Conservation (phyloP, 2,888 invertebrate species). For the Eudemis profundana region DNA sequence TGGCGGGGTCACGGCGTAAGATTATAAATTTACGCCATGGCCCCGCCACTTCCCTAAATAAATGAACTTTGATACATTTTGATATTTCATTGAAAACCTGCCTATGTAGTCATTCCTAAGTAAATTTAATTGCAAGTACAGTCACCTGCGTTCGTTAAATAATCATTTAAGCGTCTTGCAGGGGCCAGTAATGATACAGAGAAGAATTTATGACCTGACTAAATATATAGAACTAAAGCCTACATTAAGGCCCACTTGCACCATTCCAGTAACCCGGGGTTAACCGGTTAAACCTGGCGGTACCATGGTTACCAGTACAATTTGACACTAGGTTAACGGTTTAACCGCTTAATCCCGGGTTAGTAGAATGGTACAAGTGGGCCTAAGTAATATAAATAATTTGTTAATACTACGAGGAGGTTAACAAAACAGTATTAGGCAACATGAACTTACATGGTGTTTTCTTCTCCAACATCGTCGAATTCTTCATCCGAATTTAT, state of each 20-base stretch:
- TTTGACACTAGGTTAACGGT: neutral
- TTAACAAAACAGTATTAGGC: no score
- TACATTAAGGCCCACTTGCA: constrained; percentile 2
- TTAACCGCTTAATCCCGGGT: neutral
- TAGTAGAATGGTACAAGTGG: neutral
- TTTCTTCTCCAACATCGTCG: no score
- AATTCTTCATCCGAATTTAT: no score
- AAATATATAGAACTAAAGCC: no score
- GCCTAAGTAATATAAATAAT: no score
- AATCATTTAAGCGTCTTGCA: no score
- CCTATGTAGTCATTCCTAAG: constrained; percentile 5
- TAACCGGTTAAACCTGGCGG: neutral
- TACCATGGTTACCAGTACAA: constrained; percentile 4
- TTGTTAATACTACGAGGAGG: no score
- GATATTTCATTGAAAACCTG: constrained; percentile 4
- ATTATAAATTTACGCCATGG: constrained; percentile 4
- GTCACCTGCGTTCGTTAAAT: no score
- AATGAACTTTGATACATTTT: constrained; percentile 7
- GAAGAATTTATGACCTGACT: no score
- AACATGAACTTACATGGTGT: no score
- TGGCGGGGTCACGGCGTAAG: constrained; percentile 1
- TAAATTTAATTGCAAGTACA: no score
- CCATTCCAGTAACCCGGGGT: neutral
- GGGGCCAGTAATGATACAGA: no score
- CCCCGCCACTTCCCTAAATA: neutral